Evolutionary conservation across 2,113 vertebrate genomes (phyloP).

Genomic region (Nesogale talazaci): DNA sequence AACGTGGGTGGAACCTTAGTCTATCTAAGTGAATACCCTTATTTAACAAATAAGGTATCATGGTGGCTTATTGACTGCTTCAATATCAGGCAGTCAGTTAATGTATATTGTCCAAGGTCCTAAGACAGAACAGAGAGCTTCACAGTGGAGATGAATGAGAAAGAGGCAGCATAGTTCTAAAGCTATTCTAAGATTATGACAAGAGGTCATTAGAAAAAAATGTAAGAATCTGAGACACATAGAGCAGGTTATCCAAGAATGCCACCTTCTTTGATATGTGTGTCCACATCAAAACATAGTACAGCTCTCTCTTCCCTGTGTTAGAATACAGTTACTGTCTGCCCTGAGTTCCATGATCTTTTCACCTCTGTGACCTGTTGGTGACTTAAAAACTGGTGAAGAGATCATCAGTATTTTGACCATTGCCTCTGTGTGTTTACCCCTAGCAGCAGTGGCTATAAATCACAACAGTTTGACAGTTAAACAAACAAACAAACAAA

Average conservation of each 20-base stretch:
- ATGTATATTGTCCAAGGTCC: neutral
- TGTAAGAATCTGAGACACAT: neutral
- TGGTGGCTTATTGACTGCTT: neutral
- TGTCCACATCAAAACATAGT: too few species aligned
- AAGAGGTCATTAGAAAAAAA: conserved; percentile 6
- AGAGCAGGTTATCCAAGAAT: neutral
- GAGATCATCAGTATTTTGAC: conserved; percentile 30
- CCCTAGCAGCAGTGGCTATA: neutral
- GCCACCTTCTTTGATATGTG: neutral
- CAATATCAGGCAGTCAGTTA: neutral
- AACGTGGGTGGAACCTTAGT: neutral
- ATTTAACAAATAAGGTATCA: neutral
- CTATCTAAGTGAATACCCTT: neutral
- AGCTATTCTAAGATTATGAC: neutral
- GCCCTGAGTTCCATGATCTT: neutral
- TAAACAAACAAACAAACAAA: conserved; percentile 20
- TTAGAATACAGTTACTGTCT: neutral
- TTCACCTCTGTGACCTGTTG: neutral
- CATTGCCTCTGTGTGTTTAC: conserved; percentile 38
- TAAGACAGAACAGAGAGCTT: neutral
- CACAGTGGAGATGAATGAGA: too few species aligned
- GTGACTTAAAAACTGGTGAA: neutral
- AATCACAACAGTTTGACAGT: neutral
- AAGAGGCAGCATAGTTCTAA: neutral
- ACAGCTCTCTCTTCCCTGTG: neutral